Conservation (phyloP, 2,113 vertebrate species). For the Pelmatolapia mariae region DNA sequence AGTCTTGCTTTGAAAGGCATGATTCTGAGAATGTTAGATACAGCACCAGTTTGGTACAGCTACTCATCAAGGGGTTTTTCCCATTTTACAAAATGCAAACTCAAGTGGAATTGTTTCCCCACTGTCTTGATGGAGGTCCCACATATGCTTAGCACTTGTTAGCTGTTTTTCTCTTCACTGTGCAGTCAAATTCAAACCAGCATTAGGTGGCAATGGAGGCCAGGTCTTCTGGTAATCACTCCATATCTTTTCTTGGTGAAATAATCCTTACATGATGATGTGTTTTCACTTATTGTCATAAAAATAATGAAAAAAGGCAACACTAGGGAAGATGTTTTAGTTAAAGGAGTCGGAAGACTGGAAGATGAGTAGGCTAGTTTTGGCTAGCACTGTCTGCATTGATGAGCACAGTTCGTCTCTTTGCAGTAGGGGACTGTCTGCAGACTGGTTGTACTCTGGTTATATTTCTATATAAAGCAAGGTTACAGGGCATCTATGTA, state of each 20-base stretch:
- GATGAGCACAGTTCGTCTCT: background rate
- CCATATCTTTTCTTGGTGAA: background rate
- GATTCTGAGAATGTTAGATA: background rate
- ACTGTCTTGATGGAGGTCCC: accelerated
- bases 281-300: background rate
- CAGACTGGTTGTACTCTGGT: accelerated
- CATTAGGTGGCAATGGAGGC: background rate
- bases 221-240: background rate
- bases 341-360: background rate
- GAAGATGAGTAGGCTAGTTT: background rate
- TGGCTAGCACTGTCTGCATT: background rate
- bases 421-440: background rate
- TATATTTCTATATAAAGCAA: background rate
- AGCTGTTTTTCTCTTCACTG: background rate
- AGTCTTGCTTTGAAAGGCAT: background rate
- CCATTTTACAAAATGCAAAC: background rate
- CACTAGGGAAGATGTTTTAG: background rate
- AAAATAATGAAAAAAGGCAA: background rate
- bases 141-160: background rate
- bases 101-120: background rate
- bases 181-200: background rate
- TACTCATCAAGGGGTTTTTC: background rate
- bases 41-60: background rate
- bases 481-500: accelerated
- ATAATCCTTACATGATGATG: background rate